Percentiles rank a stretch among this genome's conserved stretches.
phyloP scores from a whole-genome alignment of 2,888 invertebrate genomes.

The Synanthedon formicaeformis region DNA sequence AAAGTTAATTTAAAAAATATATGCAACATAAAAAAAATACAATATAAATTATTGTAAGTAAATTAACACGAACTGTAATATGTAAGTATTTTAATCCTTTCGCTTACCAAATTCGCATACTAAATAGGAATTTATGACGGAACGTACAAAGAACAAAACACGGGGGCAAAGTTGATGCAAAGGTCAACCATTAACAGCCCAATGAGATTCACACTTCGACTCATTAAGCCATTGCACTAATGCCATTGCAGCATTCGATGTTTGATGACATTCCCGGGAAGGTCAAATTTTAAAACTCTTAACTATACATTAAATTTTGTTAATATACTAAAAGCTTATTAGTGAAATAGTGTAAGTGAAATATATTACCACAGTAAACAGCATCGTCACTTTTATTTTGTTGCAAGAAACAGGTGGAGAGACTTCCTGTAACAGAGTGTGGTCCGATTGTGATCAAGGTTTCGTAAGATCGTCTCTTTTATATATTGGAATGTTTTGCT shows the following conservation, averaged over 20 bases:
- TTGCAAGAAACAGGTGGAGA: conserved; percentile 32
- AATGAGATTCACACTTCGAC: conserved; percentile 18
- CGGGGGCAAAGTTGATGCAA: conserved; percentile 9
- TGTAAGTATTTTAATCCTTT: no score
- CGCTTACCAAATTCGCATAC: no score
- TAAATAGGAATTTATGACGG: no score
- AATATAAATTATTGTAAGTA: no score
- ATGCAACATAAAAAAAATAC: no score
- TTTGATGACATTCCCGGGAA: background rate
- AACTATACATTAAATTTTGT: no score
- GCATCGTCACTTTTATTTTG: conserved; percentile 27
- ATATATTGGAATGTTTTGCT: conserved; percentile 51
- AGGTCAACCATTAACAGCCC: conserved; percentile 16
- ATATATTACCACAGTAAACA: conserved; percentile 12
- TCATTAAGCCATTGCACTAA: background rate
- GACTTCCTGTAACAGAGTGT: conserved; percentile 59
- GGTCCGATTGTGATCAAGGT: conserved; percentile 62
- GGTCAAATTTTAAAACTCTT: no score
- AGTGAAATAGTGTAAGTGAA: background rate
- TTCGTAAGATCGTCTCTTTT: conserved; percentile 54
- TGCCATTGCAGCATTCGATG: background rate
- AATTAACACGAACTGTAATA: no score
- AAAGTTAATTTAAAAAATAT: no score
- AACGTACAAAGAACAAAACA: background rate
- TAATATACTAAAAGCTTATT: background rate